A percentile compares a stretch with the other conserved stretches of the same genome.
These are phyloP conservation scores for Actinia tenebrosa DNA, from an alignment of 64 coral and sea anemone species.

Conservation along the genomic window DNA sequence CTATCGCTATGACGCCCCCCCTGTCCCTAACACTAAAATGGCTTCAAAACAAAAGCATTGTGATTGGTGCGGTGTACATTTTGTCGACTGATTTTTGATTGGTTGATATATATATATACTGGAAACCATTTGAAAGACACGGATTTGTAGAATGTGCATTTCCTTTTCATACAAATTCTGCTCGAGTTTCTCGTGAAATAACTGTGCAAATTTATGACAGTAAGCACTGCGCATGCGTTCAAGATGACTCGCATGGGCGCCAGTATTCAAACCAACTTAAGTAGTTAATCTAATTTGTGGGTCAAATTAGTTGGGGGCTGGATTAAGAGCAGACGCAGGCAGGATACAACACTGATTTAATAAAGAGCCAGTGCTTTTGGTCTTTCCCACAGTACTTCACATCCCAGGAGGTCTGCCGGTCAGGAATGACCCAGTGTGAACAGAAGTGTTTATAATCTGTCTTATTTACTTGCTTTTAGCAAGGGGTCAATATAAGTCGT, in stretches of 20 bases:
- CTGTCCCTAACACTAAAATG: background rate
- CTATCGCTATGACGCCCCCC: too few relatives aligned
- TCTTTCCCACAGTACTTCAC: background rate
- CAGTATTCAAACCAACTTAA: background rate
- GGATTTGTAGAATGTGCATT: too few relatives aligned
- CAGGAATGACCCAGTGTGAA: background rate
- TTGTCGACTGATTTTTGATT: too few relatives aligned
- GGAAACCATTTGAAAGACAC: too few relatives aligned
- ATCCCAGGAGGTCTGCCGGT: slow-evolving; percentile 6
- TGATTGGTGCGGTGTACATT: too few relatives aligned
- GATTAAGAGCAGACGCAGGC: background rate
- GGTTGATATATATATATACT: too few relatives aligned
- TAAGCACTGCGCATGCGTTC: background rate
- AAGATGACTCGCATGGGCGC: background rate
- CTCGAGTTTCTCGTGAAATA: too few relatives aligned
- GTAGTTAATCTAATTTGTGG: background rate
- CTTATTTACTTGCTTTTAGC: slow-evolving; percentile 2
- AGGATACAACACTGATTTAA: background rate
- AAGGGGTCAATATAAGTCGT: background rate
- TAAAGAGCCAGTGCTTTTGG: background rate
- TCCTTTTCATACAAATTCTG: too few relatives aligned
- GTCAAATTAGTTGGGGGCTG: background rate
- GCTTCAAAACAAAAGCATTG: background rate
- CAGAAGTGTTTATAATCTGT: background rate
- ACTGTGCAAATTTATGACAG: background rate